Evolutionary conservation across 1,140 invertebrate genomes (phyloP), one percentile per base, ranked within the genome.

Genomic region (Nephila pilipes): DNA sequence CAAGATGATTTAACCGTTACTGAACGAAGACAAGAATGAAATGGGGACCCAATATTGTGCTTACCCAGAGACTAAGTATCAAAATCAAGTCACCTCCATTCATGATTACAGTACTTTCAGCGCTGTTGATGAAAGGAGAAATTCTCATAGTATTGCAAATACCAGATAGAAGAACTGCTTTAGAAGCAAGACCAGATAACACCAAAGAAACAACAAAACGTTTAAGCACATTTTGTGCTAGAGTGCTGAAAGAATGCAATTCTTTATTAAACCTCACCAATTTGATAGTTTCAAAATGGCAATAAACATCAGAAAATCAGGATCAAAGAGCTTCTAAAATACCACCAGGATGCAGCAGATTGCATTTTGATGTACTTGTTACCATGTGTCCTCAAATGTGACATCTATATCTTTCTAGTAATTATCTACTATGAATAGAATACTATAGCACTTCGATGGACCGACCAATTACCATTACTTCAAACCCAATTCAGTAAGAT

Each of bases 51-150:
- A 96, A 94, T 10, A 96, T 85, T 10, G 96, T 6, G 95, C 95
- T n/a, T n/a, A n/a, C n/a, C n/a, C n/a, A n/a, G 38, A 95, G 94
- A 75, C 95, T 94, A 95, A 96, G 95, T 95, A 65, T 95, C 95
- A 93, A 96, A 96, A 87, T 96, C 95, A 94, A 96, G 96, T 90
- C 96, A 25, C 96, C 96, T 92, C 96, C 95, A 94, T 96, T 96
- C 95, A 96, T 96, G 32, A 93, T 83, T 8, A 96, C 95, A 92
- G 95, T 95, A 10, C 96, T 95, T 94, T 96, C 96, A 8, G 96
- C 5, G 96, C 95, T 16, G 94, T n/a, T 95, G 55, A 96, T 91
- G 87, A 96, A 96, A 55, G 95, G 96, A 38, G 95, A 95, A 96
- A 97, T 75, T 95, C 95, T 29, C 94, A 96, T 94, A 2, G 93